These are phyloP conservation scores for Hybognathus amarus DNA, from an alignment of 2,797 vertebrate genomes.

Conservation along the genomic window DNA sequence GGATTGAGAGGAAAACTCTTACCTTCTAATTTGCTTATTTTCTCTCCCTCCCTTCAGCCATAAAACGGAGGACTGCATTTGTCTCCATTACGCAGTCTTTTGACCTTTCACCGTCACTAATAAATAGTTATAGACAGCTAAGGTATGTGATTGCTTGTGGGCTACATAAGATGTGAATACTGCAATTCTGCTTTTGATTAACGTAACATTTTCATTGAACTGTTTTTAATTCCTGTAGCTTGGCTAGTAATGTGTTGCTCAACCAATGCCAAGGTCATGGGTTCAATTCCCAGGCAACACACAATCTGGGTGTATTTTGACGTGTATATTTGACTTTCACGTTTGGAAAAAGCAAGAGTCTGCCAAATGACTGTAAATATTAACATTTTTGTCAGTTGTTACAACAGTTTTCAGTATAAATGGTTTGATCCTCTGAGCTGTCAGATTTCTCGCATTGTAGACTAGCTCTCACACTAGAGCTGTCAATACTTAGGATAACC, in stretches of 20 bases:
- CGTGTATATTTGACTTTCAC: slow-evolving; percentile 8
- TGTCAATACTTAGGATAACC: background rate
- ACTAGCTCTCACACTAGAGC: background rate
- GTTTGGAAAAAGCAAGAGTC: slow-evolving; percentile 10
- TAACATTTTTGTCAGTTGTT: slow-evolving; percentile 6
- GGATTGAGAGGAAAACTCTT: slow-evolving; percentile 23
- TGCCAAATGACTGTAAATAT: slow-evolving; percentile 19
- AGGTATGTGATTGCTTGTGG: background rate
- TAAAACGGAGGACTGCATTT: slow-evolving; percentile 23
- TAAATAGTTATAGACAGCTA: background rate
- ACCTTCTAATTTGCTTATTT: slow-evolving; percentile 28
- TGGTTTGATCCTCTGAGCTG: background rate
- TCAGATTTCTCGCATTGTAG: background rate
- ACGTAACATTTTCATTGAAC: background rate
- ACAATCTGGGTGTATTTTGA: background rate
- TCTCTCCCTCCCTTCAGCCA: background rate
- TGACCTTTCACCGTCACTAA: slow-evolving; percentile 7
- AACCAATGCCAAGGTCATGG: background rate
- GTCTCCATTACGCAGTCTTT: slow-evolving; percentile 9
- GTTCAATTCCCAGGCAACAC: background rate
- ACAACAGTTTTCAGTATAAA: background rate
- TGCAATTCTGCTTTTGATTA: background rate
- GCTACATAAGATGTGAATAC: slow-evolving; percentile 2
- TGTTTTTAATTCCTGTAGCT: background rate
- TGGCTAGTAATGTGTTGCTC: background rate